Evolutionary conservation across 2,113 vertebrate species (phyloP).

Genomic region (Xyliphius kryptos): DNA sequence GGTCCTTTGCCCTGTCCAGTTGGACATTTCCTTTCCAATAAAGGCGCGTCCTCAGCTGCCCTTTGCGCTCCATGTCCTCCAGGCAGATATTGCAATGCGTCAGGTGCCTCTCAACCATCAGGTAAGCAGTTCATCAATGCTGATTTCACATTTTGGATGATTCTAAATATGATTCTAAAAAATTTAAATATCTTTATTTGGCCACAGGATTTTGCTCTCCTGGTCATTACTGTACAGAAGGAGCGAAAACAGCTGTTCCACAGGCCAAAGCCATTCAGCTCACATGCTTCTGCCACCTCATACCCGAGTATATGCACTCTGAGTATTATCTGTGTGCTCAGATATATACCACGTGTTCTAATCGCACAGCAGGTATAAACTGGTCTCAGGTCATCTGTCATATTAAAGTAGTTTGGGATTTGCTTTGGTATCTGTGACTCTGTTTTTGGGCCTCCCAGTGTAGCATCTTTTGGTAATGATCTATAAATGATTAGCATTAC

Average conservation of each 20-base stretch:
- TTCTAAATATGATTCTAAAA: not conserved
- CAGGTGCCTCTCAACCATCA: conserved; percentile 56
- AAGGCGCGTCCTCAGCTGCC: conserved; percentile 59
- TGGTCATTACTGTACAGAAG: conserved; percentile 65
- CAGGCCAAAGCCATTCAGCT: conserved; percentile 48
- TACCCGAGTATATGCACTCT: conserved; percentile 34
- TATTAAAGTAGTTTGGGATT: too few species aligned
- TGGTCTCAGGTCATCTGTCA: too few species aligned
- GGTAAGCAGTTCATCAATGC: conserved; percentile 42
- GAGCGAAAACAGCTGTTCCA: conserved; percentile 53
- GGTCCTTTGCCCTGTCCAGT: conserved; percentile 72
- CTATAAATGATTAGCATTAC: too few species aligned
- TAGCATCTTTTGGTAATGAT: too few species aligned
- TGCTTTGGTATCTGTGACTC: too few species aligned
- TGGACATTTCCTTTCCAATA: conserved; percentile 68
- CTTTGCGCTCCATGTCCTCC: conserved; percentile 74
- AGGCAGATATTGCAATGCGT: conserved; percentile 67
- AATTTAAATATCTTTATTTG: conserved; percentile 25
- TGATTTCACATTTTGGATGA: too few species aligned
- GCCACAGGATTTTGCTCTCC: conserved; percentile 60
- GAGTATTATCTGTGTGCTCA: conserved; percentile 34
- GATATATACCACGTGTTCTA: conserved; percentile 42
- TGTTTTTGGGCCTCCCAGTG: too few species aligned
- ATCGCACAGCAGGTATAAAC: conserved; percentile 28
- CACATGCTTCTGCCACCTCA: conserved; percentile 53